Base-by-base conservation (phyloP, 92 coral and sea anemone species). In the Virgularia gustaviana region DNA sequence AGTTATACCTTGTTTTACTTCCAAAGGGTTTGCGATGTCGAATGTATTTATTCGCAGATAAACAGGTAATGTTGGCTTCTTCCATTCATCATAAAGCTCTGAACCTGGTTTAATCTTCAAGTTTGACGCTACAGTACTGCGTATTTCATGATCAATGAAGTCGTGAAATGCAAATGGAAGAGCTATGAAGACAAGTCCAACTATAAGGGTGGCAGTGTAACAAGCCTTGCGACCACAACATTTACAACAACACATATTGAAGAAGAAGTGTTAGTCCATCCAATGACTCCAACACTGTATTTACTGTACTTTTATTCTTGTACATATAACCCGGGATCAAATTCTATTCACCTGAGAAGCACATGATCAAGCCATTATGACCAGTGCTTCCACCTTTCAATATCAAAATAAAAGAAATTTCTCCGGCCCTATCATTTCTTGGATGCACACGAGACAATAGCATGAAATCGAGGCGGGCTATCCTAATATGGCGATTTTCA, bases 31-130 rank as follows among this genome's bases (percentile, higher is more conserved):
- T 13, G 49, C 62, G 2, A 91, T 65, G 65, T 63, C 59, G 55
- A 91, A 91, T 11, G 87, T 31, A 62, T 79, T 83, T 77, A 89
- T 86, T 70, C 86, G 89, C 68, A 89, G 47, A 45, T 89, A 91
- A 15, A 91, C 82, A 0, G 97, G 89, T 0, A 83, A 77, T 2
- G 83, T 65, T 6, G 97, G 97, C 30, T 63, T 55, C 30, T 51
- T 63, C 97, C 97, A 91, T 8, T 90, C 80, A 10, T 85, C 78
- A 35, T 72, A 81, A 49, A 79, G 79, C 18, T 73, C 70, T 5
- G 96, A 83, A 52, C 70, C 78, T 0, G 97, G 96, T 37, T 68
- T 76, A 6, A 91, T 85, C 6, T 81, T 88, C 32, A 91, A 65
- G n/a, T 81, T 74, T 15, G 75, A 73, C 51, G 82, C 65, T 27